Percentiles rank a stretch among this genome's conserved stretches.
These are phyloP conservation scores for Leptatherina wallacei DNA, from an alignment of 2,797 vertebrate species.

Conservation along the genomic window DNA sequence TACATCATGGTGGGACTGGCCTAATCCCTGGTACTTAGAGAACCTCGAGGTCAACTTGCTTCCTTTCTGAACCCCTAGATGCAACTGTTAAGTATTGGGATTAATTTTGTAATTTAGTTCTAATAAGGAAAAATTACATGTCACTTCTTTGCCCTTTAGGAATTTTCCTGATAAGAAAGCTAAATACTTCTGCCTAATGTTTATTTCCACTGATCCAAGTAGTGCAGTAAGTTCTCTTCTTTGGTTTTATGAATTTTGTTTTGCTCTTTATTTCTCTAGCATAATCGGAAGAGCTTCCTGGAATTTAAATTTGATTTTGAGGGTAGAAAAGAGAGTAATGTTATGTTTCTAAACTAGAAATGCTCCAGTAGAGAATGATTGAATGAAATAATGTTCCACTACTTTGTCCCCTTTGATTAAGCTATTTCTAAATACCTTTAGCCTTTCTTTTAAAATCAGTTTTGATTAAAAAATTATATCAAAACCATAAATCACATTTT, in stretches of 20 bases:
- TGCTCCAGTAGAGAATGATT: not conserved
- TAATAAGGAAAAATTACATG: not conserved
- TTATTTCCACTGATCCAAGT: not conserved
- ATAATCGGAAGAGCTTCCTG: not conserved
- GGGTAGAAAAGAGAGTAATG: not conserved
- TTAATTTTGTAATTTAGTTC: not conserved
- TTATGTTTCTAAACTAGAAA: not conserved
- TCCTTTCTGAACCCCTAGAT: not conserved
- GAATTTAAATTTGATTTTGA: too few relatives aligned
- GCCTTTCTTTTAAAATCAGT: too few relatives aligned
- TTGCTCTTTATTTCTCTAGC: too few relatives aligned
- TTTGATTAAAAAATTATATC: too few relatives aligned
- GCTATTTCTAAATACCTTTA: too few relatives aligned
- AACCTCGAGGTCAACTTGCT: not conserved
- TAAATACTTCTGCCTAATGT: not conserved
- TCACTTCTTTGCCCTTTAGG: not conserved
- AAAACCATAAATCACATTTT: not conserved
- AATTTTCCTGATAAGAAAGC: not conserved
- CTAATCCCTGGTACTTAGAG: conserved; percentile 16
- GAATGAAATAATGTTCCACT: not conserved
- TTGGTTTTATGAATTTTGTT: not conserved
- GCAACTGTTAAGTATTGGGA: not conserved
- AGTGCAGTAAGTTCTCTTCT: not conserved
- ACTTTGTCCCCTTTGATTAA: not conserved
- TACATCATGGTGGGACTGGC: conserved; percentile 28